Percentiles rank a stretch among this genome's conserved stretches.
These are phyloP conservation scores for Parasteatoda tepidariorum DNA, from an alignment of 1,140 invertebrate species.

Conservation along the genomic window DNA sequence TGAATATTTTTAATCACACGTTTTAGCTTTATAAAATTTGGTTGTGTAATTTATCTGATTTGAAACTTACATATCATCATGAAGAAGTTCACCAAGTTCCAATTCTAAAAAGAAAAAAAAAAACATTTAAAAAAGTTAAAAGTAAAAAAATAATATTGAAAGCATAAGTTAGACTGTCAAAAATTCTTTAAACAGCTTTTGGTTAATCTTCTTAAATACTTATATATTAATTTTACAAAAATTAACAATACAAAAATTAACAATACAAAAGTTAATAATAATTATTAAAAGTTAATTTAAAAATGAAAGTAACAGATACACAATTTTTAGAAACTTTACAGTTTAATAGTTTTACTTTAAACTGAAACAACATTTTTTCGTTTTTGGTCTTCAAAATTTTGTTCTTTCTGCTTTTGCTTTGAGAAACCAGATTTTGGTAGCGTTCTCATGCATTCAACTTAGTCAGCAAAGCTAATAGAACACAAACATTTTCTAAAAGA, in stretches of 20 bases:
- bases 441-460: too few relatives aligned
- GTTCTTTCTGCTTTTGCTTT: too few relatives aligned
- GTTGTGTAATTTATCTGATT: background rate
- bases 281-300: background rate
- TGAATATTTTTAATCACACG: background rate
- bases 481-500: background rate
- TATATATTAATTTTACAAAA: conserved; percentile 34
- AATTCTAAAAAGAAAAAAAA: conserved; percentile 74
- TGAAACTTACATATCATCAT: conserved; percentile 83
- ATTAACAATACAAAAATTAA: background rate
- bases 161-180: conserved; percentile 41
- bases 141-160: conserved; percentile 24
- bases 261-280: background rate
- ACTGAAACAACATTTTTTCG: too few relatives aligned
- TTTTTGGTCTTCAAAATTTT: too few relatives aligned
- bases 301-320: too few relatives aligned
- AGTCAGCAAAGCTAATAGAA: too few relatives aligned
- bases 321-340: too few relatives aligned
- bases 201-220: background rate
- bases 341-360: too few relatives aligned
- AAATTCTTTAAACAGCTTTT: conserved; percentile 21
- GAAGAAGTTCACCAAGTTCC: conserved; percentile 86
- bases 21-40: background rate
- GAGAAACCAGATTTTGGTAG: too few relatives aligned
- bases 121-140: background rate